phyloP scores from a whole-genome alignment of 64 coral and sea anemone genomes.

The Stylophora pistillata region DNA sequence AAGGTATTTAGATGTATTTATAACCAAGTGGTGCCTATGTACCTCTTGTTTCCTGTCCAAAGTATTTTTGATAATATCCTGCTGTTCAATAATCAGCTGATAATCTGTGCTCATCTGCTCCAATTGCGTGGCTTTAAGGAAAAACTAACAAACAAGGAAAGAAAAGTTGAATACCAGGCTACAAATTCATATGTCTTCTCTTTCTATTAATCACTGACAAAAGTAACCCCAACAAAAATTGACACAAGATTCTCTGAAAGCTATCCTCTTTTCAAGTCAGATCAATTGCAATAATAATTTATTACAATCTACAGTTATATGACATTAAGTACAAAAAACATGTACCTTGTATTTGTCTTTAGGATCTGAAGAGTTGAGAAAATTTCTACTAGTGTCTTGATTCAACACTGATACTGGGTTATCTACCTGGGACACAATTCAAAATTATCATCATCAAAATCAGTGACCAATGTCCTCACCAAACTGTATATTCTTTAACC shows the following conservation, averaged over 20 bases:
- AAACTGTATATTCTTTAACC: too few relatives aligned
- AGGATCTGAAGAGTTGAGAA: slow-evolving; percentile 90
- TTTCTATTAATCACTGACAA: too few relatives aligned
- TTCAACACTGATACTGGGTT: slow-evolving; percentile 91
- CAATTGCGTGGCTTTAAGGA: slow-evolving; percentile 87
- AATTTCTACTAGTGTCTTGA: slow-evolving; percentile 96
- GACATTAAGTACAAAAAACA: background rate
- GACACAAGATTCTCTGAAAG: background rate
- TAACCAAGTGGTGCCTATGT: background rate
- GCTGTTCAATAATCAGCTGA: slow-evolving; percentile 75
- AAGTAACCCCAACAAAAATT: too few relatives aligned
- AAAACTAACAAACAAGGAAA: slow-evolving; percentile 67
- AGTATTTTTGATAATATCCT: slow-evolving; percentile 80
- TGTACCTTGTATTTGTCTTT: slow-evolving; percentile 92
- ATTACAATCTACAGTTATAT: background rate
- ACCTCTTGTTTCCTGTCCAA: slow-evolving; percentile 85
- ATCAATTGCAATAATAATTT: background rate
- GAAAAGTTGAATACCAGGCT: background rate
- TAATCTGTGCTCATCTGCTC: slow-evolving; percentile 95
- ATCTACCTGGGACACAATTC: slow-evolving; percentile 59
- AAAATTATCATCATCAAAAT: too few relatives aligned
- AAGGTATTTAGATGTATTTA: background rate
- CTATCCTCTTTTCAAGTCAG: too few relatives aligned
- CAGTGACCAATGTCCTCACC: too few relatives aligned
- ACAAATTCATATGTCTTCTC: background rate